phyloP scores from a whole-genome alignment of 2,113 vertebrate genomes.

The Xenus cinereus region DNA sequence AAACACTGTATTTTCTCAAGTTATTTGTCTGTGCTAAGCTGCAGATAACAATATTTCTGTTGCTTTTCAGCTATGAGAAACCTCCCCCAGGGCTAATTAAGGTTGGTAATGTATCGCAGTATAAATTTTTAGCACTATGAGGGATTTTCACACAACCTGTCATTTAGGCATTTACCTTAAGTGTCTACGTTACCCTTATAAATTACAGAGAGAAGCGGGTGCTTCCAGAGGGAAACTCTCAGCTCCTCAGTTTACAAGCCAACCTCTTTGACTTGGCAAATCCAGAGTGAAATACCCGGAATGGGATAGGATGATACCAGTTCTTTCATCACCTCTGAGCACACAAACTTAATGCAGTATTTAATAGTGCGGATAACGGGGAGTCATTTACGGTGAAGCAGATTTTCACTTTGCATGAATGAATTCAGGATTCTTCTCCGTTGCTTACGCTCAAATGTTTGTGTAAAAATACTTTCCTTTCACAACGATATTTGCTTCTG shows the following conservation, averaged over 20 bases:
- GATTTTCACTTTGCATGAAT: neutral
- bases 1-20: neutral
- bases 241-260: neutral
- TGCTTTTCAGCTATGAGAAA: slow-evolving; percentile 85
- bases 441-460: neutral
- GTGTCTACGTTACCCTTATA: neutral
- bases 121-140: neutral
- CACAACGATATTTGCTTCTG: neutral
- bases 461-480: neutral
- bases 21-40: neutral
- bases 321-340: neutral
- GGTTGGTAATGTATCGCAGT: slow-evolving; percentile 69
- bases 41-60: slow-evolving; percentile 15
- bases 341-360: neutral
- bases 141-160: neutral
- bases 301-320: neutral
- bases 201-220: neutral
- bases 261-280: neutral
- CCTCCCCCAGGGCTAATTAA: slow-evolving; percentile 91
- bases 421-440: neutral
- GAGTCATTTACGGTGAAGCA: neutral
- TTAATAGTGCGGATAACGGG: neutral
- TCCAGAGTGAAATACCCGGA: neutral
- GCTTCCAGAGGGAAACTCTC: neutral
- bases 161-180: neutral